Conservation (phyloP, 2,797 vertebrate genomes). For the Rachycentron canadum region DNA sequence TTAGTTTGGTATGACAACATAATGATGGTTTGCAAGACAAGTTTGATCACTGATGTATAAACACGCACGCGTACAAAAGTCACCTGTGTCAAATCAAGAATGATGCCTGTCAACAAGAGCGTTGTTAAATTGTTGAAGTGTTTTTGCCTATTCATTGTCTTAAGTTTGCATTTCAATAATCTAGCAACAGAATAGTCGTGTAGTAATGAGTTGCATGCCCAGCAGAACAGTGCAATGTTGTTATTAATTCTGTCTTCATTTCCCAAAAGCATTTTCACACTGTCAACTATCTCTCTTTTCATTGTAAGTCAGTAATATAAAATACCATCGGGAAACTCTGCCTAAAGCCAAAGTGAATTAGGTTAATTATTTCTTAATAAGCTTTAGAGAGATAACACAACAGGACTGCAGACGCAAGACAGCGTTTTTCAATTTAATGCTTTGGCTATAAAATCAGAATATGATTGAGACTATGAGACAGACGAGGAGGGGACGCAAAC, state of each 20-base stretch:
- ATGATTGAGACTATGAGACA: slow-evolving; percentile 11
- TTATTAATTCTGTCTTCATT: slow-evolving; percentile 68
- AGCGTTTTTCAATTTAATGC: slow-evolving; percentile 55
- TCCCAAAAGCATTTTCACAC: slow-evolving; percentile 67
- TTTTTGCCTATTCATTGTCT: background rate
- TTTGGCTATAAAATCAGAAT: slow-evolving; percentile 29
- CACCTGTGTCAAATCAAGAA: background rate
- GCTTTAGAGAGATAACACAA: slow-evolving; percentile 65
- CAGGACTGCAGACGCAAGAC: slow-evolving; percentile 34
- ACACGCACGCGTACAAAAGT: background rate
- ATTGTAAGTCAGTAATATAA: slow-evolving; percentile 55
- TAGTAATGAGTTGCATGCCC: slow-evolving; percentile 44
- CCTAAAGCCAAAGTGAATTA: slow-evolving; percentile 70
- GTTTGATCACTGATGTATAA: background rate
- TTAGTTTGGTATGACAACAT: too few species aligned
- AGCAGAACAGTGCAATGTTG: slow-evolving; percentile 48
- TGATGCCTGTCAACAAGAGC: background rate
- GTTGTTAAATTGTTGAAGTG: background rate
- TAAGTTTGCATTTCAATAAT: slow-evolving; percentile 34
- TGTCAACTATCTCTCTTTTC: slow-evolving; percentile 61
- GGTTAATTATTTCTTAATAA: slow-evolving; percentile 80
- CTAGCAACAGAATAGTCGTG: slow-evolving; percentile 17
- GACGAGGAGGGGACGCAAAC: slow-evolving; percentile 4
- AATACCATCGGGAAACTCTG: slow-evolving; percentile 53
- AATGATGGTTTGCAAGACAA: background rate